These are phyloP conservation scores for Phataginus tricuspis DNA, from an alignment of 2,797 vertebrate genomes.

Conservation along the genomic window DNA sequence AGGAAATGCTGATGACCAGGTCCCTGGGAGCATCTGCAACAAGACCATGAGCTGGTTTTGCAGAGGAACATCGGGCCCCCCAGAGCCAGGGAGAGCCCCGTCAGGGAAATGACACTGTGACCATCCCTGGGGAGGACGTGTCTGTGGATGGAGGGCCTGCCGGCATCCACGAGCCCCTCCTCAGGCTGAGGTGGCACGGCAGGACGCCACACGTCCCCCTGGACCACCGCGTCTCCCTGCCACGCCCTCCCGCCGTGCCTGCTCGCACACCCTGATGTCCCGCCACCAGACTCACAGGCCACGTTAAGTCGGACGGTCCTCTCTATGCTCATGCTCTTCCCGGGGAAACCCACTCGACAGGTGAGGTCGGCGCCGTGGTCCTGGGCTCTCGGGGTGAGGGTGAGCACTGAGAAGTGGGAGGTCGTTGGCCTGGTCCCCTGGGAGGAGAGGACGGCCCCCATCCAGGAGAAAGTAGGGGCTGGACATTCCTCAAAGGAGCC, in stretches of 20 bases:
- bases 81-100: not conserved
- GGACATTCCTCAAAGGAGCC: not conserved
- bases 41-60: not conserved
- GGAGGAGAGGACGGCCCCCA: rapidly evolving
- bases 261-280: rapidly evolving
- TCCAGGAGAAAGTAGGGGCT: conserved; percentile 63
- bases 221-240: no score
- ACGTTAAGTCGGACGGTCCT: not conserved
- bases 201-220: not conserved
- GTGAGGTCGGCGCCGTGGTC: not conserved
- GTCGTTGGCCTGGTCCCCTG: rapidly evolving
- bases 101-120: not conserved
- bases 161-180: not conserved
- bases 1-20: conserved; percentile 10
- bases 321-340: rapidly evolving
- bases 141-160: no score
- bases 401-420: conserved; percentile 30
- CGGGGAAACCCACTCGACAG: not conserved
- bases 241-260: rapidly evolving
- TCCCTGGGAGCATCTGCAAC: conserved; percentile 65
- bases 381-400: not conserved
- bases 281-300: conserved; percentile 44
- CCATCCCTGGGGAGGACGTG: rapidly evolving
- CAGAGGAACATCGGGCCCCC: not conserved
- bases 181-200: rapidly evolving